Evolutionary conservation across 1,140 invertebrate genomes (phyloP), one percentile per base, ranked within the genome.

Genomic region (Protaetia brevitarsis): DNA sequence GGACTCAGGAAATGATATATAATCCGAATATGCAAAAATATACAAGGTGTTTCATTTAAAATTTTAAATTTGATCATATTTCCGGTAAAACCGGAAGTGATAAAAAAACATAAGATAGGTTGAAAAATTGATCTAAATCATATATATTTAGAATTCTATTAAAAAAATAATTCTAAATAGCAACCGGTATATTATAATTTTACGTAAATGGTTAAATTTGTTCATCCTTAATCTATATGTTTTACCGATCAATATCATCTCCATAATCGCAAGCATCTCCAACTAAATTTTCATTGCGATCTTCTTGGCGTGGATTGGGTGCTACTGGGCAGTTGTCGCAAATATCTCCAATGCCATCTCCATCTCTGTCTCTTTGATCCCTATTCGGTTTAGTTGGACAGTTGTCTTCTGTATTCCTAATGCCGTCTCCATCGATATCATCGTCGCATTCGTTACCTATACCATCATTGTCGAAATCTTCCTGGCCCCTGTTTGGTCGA

Each of bases 371-470:
- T 19, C 77, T 74, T 76, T 95, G 93, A 76, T 93, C 86, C 0
- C 82, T 72, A 79, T 95, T 95, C 1, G 82, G 74, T 0, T 83
- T 81, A 36, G 80, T 81, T 0, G 85, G 87, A 76, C 93, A 96
- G 74, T 96, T 96, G 41, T 77, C 75, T 27, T 63, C 19, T 23
- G 69, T 61, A 65, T 77, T 77, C 3, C 37, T 8, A 19, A 75
- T 69, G 23, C 89, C 88, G 77, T 96, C 93, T 72, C 94, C 87
- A 74, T 98, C 96, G 4, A 94, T 91, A 76, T 98, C 95, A 23
- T 84, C 78, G 76, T 96, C 95, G 1, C 80, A 41, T 30, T 26
- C 86, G 79, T 91, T 88, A 26, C 89, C 89, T 29, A 91, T 84
- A 37, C 86, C 78, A 78, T 92, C 87, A 74, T 84, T 85, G 71